Conservation (phyloP, 2,113 vertebrate genomes). For the Cardinalis cardinalis region DNA sequence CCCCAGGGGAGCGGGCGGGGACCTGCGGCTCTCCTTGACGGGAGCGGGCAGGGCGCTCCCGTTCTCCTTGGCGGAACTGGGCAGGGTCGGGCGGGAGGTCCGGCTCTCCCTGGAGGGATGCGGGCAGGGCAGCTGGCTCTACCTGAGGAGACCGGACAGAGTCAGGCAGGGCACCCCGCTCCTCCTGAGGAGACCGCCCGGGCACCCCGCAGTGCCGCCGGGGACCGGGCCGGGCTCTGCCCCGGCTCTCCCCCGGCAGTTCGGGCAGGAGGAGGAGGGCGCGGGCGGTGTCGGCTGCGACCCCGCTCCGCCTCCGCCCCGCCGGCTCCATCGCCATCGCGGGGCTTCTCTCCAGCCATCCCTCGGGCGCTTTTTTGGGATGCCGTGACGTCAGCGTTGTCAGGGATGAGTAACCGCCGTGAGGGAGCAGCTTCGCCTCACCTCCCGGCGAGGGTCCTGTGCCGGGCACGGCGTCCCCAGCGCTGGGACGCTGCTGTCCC, state of each 20-base stretch:
- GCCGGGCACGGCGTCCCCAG: background rate
- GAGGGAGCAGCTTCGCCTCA: background rate
- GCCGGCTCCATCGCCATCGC: background rate
- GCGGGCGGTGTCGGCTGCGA: background rate
- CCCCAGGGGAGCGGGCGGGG: background rate
- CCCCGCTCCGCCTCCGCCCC: background rate
- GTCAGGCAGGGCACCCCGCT: too few species aligned
- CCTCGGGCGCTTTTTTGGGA: slow-evolving; percentile 43
- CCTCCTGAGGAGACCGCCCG: too few species aligned
- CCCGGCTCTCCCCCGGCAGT: background rate
- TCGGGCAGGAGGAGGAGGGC: background rate
- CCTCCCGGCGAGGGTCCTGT: background rate
- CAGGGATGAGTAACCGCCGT: slow-evolving; percentile 64
- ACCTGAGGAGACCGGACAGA: too few species aligned
- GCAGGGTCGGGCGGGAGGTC: too few species aligned
- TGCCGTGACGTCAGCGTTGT: slow-evolving; percentile 62
- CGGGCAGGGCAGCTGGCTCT: background rate
- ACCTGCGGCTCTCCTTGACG: background rate
- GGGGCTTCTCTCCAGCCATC: background rate
- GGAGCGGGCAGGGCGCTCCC: background rate
- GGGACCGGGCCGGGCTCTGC: too few species aligned
- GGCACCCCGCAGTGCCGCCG: background rate
- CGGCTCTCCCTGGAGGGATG: background rate
- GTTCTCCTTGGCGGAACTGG: background rate
- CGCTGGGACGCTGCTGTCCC: background rate